Evolutionary conservation across 2,888 invertebrate species (phyloP), one percentile per base, ranked within the genome.

Genomic region (Pandemis heparana): DNA sequence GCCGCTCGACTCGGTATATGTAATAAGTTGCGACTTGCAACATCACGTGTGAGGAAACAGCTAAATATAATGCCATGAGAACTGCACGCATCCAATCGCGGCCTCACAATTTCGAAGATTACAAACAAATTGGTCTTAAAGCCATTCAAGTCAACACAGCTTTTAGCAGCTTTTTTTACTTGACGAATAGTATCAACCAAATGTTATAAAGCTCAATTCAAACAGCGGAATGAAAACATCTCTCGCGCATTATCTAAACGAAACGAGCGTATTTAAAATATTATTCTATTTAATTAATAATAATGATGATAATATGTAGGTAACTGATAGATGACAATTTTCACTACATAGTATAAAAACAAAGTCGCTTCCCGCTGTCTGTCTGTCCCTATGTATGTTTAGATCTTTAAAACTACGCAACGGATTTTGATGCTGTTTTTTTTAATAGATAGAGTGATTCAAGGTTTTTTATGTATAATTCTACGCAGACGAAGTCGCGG

Each of bases 21-120:
- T 86, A 85, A 85, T 82, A 82, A 82, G 81, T 87, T 88, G 76
- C 80, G 76, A 77, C 78, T 87, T 88, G 76, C 81, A 76, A 77
- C 79, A 84, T 83, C 79, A 83, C 83, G 84, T 81, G 79, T 79
- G 79, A 77, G 78, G 79, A 81, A 80, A 79, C 76, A 79, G 76
- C 77, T 69, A 74, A 76, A 78, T 75, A 76, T 79, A 80, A 80
- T 78, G 76, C 79, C 78, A 79, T 78, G 78, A 74, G 78, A 81
- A 78, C 77, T 71, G 71, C 74, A 78, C 76, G 77, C 78, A 78
- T 76, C 72, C 74, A 68, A 77, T 59, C 74, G 48, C 56, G 56
- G 73, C 18, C 63, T 66, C 67, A 59, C 48, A 12, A 46, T 64
- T 64, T 64, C 4, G 48, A 46, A 68, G 48, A 68, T 68, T 53